Conservation (phyloP, 2,888 invertebrate species). For the Nemotelus pantherinus region DNA sequence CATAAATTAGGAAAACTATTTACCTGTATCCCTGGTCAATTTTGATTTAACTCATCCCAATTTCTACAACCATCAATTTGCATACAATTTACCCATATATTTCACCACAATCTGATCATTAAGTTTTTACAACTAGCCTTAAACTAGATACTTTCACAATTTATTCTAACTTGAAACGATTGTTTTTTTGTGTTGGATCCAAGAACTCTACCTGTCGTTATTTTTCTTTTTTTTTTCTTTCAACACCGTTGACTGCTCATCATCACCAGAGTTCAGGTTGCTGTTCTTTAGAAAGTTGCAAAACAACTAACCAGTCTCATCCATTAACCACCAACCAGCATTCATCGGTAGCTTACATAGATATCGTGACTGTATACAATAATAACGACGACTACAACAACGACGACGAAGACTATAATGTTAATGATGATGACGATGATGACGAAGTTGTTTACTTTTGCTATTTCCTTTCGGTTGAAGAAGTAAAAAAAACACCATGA, state of each 20-base stretch:
- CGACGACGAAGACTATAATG: slow-evolving; percentile 19
- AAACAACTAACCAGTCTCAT: not conserved
- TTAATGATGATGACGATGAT: slow-evolving; percentile 3
- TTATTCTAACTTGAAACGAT: too few relatives aligned
- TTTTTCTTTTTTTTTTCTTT: not conserved
- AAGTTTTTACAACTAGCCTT: too few relatives aligned
- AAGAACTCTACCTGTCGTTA: too few relatives aligned
- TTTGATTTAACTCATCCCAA: too few relatives aligned
- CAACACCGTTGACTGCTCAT: not conserved
- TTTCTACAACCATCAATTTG: too few relatives aligned
- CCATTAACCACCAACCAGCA: not conserved
- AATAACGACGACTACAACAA: slow-evolving; percentile 8
- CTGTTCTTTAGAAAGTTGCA: slow-evolving; percentile 36
- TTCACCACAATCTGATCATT: too few relatives aligned
- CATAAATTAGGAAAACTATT: too few relatives aligned
- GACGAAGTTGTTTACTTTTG: slow-evolving; percentile 28
- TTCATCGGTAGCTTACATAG: not conserved
- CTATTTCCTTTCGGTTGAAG: slow-evolving; percentile 22
- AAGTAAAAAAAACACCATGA: slow-evolving; percentile 2
- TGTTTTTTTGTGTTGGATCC: too few relatives aligned
- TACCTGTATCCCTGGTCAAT: too few relatives aligned
- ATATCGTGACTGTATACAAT: slow-evolving; percentile 35
- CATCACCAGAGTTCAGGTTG: slow-evolving; percentile 11
- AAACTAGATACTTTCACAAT: too few relatives aligned
- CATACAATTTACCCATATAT: too few relatives aligned